Conservation (phyloP, 2,113 vertebrate species). For the Quiscalus mexicanus region DNA sequence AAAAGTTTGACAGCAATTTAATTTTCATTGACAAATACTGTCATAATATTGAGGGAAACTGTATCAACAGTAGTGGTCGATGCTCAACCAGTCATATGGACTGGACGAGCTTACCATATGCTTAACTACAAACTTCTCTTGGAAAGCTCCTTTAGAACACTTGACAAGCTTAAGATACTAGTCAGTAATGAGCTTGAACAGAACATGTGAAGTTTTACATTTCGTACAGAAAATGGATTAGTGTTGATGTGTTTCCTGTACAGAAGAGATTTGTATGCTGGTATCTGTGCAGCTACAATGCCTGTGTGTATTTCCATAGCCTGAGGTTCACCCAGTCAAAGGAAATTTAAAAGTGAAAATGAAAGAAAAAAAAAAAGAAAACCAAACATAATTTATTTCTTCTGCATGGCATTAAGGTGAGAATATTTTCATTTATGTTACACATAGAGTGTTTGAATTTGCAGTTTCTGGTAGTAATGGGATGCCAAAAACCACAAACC, state of each 20-base stretch:
- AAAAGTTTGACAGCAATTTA: constrained; percentile 85
- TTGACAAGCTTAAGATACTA: constrained; percentile 82
- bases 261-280: background rate
- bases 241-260: constrained; percentile 23
- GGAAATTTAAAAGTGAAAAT: constrained; percentile 43
- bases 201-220: constrained; percentile 50
- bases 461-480: constrained; percentile 14
- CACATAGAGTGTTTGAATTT: constrained; percentile 4
- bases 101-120: constrained; percentile 83
- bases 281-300: background rate
- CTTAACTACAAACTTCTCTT: constrained; percentile 79
- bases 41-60: constrained; percentile 84
- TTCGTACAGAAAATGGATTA: constrained; percentile 21
- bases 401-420: background rate
- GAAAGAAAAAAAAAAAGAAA: background rate
- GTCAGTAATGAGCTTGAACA: constrained; percentile 74
- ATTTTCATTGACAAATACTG: constrained; percentile 86
- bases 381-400: constrained; percentile 9
- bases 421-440: constrained; percentile 23
- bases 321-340: constrained; percentile 27
- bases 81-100: constrained; percentile 87
- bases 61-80: constrained; percentile 85
- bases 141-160: constrained; percentile 79
- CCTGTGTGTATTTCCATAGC: background rate
- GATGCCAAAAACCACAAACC: constrained; percentile 34